Evolutionary conservation across 2,888 invertebrate species (phyloP), one percentile per base, ranked within the genome.

Genomic region (Lasioglossum villosulum): DNA sequence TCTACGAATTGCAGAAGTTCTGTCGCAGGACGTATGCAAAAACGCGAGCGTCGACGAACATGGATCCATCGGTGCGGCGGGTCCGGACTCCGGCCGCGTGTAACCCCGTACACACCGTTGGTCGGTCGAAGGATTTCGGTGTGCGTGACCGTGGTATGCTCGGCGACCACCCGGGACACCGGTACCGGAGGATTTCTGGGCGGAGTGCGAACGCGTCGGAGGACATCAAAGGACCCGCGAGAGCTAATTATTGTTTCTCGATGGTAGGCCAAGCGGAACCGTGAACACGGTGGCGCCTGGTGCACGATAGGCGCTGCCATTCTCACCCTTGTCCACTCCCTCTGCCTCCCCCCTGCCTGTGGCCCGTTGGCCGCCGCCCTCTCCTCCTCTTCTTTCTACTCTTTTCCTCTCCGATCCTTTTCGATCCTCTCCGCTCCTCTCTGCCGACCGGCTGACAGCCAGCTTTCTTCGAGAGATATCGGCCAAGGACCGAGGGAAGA

Each of bases 221-320:
- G 87, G 92, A 94, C 94, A 94, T 94, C 94, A 94, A 94, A 94
- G 94, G 88, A 90, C 90, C 88, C 88, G 90, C 88, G 91, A 92
- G 90, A 94, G 93, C 92, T 94, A 95, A 95, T 95, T 94, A 95
- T 94, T 94, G 94, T 94, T 94, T 94, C 94, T 91, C 91, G 93
- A 93, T 93, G 90, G 92, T 89, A 82, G 52, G 82, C 82, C 88
- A 87, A 89, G 91, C 90, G 88, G 89, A 89, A 90, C 89, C 86
- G 89, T 89, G 90, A 90, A 85, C 90, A 85, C 90, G 90, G 92
- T 94, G 94, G 94, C 94, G 94, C 94, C 94, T 90, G 72, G 72
- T 34, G 81, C 88, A 87, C 84, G 90, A 93, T 90, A 93, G 93
- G 92, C 93, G 93, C 92, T 92, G 91, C 91, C 91, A 88, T 93